Percentiles rank a stretch among this genome's conserved stretches.
phyloP scores from a whole-genome alignment of 1,140 invertebrate genomes.

The Scylla paramamosain region DNA sequence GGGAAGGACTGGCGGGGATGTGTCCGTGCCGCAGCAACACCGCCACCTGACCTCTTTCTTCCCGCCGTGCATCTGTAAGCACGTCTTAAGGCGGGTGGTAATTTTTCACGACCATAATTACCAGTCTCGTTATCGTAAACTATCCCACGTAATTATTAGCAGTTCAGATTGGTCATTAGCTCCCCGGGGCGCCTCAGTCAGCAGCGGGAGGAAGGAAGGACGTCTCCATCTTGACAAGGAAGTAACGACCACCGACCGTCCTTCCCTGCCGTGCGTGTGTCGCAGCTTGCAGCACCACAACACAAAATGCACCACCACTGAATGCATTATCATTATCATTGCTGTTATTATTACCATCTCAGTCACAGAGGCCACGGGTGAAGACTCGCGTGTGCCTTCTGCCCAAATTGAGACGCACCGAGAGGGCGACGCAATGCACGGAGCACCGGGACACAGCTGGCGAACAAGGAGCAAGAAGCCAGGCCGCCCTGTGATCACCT shows the following conservation, averaged over 20 bases:
- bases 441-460: not conserved
- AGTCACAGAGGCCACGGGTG: too few relatives aligned
- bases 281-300: too few relatives aligned
- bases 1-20: too few relatives aligned
- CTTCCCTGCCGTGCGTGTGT: too few relatives aligned
- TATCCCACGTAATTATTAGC: conserved; percentile 40
- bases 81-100: conserved; percentile 4
- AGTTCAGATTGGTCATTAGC: conserved; percentile 37
- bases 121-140: conserved; percentile 38
- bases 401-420: too few relatives aligned
- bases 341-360: too few relatives aligned
- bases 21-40: too few relatives aligned
- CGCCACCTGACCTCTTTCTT: not conserved
- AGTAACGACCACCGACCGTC: not conserved
- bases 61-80: not conserved
- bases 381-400: too few relatives aligned
- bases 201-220: not conserved
- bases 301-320: too few relatives aligned
- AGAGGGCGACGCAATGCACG: too few relatives aligned
- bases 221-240: not conserved
- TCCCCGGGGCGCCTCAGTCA: not conserved
- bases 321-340: too few relatives aligned
- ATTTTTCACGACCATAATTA: conserved; percentile 45
- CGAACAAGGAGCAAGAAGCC: not conserved
- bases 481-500: not conserved